Evolutionary conservation across 2,113 vertebrate genomes (phyloP).

Genomic region (Aleadryas rufinucha): DNA sequence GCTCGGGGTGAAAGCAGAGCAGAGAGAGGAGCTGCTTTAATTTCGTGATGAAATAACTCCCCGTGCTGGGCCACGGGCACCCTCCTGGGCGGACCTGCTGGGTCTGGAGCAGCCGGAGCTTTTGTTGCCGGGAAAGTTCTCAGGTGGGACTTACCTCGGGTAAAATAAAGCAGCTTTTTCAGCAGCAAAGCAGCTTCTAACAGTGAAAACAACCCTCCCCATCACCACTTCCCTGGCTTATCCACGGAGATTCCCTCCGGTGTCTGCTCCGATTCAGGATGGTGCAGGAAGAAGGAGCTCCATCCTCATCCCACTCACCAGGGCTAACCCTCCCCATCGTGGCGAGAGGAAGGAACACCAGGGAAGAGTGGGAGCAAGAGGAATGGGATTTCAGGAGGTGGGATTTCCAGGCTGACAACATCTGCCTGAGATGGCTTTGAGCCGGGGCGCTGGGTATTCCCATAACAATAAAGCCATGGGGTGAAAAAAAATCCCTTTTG

Average conservation of each 20-base stretch:
- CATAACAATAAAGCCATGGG: constrained; percentile 5
- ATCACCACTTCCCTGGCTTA: neutral
- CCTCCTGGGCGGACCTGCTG: neutral
- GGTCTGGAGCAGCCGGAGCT: neutral
- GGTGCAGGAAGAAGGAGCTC: neutral
- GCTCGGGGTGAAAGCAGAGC: neutral
- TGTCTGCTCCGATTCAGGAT: neutral
- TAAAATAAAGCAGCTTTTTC: neutral
- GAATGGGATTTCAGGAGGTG: neutral
- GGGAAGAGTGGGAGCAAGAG: neutral
- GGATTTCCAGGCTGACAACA: neutral
- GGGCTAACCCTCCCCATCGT: neutral
- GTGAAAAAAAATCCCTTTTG: neutral
- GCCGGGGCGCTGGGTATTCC: neutral
- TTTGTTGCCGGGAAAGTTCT: neutral
- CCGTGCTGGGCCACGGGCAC: neutral
- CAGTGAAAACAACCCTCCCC: neutral
- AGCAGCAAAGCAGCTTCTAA: neutral
- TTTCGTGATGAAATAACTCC: neutral
- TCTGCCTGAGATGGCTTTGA: neutral
- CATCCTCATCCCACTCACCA: neutral
- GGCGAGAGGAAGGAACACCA: neutral
- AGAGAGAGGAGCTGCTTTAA: neutral
- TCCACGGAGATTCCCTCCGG: neutral
- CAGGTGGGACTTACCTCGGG: neutral